These are phyloP conservation scores for Drosophila testacea DNA, from an alignment of 2,888 invertebrate genomes.

Conservation along the genomic window DNA sequence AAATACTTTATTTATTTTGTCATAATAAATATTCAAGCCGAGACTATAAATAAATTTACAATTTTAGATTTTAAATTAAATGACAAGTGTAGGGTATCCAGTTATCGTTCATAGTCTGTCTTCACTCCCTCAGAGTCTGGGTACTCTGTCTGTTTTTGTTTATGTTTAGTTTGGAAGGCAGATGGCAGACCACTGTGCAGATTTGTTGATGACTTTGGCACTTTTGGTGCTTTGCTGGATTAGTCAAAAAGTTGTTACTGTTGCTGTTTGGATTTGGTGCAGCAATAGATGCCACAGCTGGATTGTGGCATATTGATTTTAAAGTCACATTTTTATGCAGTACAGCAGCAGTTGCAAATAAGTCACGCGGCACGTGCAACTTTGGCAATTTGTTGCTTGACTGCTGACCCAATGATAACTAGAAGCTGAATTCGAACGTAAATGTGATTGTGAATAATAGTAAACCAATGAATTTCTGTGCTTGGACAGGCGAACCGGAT, in stretches of 20 bases:
- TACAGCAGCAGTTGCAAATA: conserved; percentile 30
- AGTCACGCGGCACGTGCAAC: conserved; percentile 50
- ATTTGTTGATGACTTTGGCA: conserved; percentile 77
- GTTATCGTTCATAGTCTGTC: background rate
- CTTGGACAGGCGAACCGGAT: conserved; percentile 89
- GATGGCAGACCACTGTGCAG: conserved; percentile 49
- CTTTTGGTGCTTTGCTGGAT: conserved; percentile 59
- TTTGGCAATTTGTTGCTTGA: conserved; percentile 67
- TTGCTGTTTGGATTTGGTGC: conserved; percentile 10
- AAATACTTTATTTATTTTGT: no score
- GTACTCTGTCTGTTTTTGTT: conserved; percentile 52
- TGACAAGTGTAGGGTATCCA: background rate
- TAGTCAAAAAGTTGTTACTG: conserved; percentile 50
- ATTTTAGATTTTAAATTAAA: background rate
- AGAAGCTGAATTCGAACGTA: background rate
- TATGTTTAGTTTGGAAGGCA: conserved; percentile 49
- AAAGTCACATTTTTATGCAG: conserved; percentile 31
- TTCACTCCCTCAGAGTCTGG: no score
- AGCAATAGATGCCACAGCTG: conserved; percentile 6
- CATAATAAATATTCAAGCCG: no score
- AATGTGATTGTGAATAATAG: conserved; percentile 25
- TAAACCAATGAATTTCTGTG: conserved; percentile 23
- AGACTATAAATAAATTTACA: no score
- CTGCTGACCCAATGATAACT: conserved; percentile 33
- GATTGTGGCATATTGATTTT: conserved; percentile 60